These are phyloP conservation scores for Julus scandinavius DNA, from an alignment of 2,888 invertebrate genomes.

Conservation along the genomic window DNA sequence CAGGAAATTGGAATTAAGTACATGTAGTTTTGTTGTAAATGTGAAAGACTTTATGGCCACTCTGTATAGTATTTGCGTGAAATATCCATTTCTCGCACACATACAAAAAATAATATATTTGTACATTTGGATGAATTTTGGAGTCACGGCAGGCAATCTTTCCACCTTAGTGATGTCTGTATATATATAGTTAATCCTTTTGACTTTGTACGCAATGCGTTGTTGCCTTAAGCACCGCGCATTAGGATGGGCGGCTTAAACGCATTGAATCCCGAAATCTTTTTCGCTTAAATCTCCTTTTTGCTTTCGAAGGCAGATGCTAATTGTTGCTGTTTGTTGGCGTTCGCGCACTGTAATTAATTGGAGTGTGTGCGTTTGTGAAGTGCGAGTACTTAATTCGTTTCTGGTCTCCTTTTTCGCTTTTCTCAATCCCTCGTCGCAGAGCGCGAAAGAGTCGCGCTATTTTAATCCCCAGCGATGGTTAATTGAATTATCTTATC, in stretches of 20 bases:
- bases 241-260: background rate
- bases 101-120: too few species aligned
- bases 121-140: too few species aligned
- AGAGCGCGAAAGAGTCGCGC: background rate
- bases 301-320: background rate
- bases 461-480: constrained; percentile 52
- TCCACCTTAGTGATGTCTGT: background rate
- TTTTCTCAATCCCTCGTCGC: constrained; percentile 47
- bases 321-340: constrained; percentile 43
- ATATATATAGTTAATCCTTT: background rate
- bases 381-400: constrained; percentile 22
- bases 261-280: background rate
- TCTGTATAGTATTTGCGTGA: too few species aligned
- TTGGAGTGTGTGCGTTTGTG: constrained; percentile 39
- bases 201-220: background rate
- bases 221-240: background rate
- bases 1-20: too few species aligned
- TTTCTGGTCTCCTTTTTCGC: constrained; percentile 45
- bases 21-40: too few species aligned
- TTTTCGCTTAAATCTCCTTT: background rate
- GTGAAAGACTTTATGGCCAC: too few species aligned
- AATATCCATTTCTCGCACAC: too few species aligned
- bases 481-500: constrained; percentile 55
- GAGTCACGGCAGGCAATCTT: background rate
- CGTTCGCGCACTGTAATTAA: constrained; percentile 25